Evolutionary conservation across 2,113 vertebrate genomes (phyloP), one percentile per base, ranked within the genome.

Genomic region (Desmodus rotundus): DNA sequence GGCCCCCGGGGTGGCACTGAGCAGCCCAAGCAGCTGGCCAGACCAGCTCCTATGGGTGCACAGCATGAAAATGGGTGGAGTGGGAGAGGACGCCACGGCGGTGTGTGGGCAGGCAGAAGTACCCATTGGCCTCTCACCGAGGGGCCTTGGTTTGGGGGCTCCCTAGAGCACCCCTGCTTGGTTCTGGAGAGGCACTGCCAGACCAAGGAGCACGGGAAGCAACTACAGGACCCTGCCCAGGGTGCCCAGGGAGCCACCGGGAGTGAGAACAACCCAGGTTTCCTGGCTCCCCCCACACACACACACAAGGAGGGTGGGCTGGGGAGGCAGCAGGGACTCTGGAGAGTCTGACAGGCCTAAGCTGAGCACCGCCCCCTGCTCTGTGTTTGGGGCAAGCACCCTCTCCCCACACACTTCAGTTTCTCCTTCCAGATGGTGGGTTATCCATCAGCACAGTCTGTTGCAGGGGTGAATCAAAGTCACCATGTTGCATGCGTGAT

Each of bases 401-500:
- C 52, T 22, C 28, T 8, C 45, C 45, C 20, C 52, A 28, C 26
- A 26, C 50, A 58, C 50, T 4, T 13, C 20, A 7, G 50, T 26
- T 9, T 1, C 50, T 26, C 19, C 36, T 52, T 50, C 54, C 33
- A 19, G 52, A 4, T 7, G n/a, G 11, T 8, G 15, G 26, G 0
- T 67, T 50, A 15, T 4, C 56, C 56, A 10, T 9, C 10, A 28
- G 61, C 22, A 5, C 28, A n/a, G n/a, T n/a, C 5, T 45, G n/a
- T 45, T 4, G 24, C 33, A 36, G 73, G 41, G 52, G 36, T 15
- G 20, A 47, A 9, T 11, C 13, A 3, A 33, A 77, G 81, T 41
- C 67, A 31, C 4, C 12, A 0, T 16, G 63, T 12, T 43, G 5
- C 0, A 0, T 17, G 50, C 84, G n/a, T 19, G 70, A 54, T 3